A percentile compares a stretch with the other conserved stretches of the same genome.
These are phyloP conservation scores for Rotaria sp. DNA, from an alignment of 2,888 invertebrate genomes.

Conservation along the genomic window DNA sequence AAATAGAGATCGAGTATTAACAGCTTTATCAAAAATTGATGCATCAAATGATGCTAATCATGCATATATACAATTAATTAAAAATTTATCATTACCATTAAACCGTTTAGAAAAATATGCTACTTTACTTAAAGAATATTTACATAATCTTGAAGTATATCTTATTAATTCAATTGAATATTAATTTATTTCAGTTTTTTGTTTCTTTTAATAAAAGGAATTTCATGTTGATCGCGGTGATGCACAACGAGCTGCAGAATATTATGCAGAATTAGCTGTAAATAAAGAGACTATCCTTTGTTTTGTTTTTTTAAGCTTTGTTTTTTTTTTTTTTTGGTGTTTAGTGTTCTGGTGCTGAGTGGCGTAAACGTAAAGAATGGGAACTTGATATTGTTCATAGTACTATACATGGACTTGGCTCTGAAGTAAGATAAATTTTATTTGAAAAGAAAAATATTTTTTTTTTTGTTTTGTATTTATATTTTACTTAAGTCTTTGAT, in stretches of 20 bases:
- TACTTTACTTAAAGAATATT: not conserved
- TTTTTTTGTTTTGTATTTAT: not conserved
- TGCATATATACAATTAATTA: slow-evolving; percentile 5
- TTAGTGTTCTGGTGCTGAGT: slow-evolving; percentile 28
- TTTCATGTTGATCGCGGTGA: slow-evolving; percentile 41
- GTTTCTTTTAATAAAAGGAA: slow-evolving; percentile 30
- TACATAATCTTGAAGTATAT: slow-evolving; percentile 13
- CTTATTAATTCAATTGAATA: too few relatives aligned
- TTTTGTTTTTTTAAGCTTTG: not conserved
- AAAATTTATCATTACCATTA: slow-evolving; percentile 4
- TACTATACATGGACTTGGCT: not conserved
- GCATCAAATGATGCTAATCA: not conserved
- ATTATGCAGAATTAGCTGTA: slow-evolving; percentile 38
- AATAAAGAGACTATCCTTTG: not conserved
- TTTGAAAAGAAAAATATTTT: not conserved
- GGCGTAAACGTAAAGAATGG: slow-evolving; percentile 38
- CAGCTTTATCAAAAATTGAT: not conserved
- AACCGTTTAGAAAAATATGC: slow-evolving; percentile 5
- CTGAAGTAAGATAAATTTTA: not conserved
- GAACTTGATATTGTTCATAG: slow-evolving; percentile 37
- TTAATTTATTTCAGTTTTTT: not conserved
- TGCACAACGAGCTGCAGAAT: slow-evolving; percentile 39
- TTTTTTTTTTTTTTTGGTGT: not conserved
- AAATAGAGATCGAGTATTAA: not conserved
- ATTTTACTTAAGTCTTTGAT: not conserved